Evolutionary conservation across 2,797 vertebrate species (phyloP), one percentile per base, ranked within the genome.

Genomic region (Rhadinocentrus ornatus): DNA sequence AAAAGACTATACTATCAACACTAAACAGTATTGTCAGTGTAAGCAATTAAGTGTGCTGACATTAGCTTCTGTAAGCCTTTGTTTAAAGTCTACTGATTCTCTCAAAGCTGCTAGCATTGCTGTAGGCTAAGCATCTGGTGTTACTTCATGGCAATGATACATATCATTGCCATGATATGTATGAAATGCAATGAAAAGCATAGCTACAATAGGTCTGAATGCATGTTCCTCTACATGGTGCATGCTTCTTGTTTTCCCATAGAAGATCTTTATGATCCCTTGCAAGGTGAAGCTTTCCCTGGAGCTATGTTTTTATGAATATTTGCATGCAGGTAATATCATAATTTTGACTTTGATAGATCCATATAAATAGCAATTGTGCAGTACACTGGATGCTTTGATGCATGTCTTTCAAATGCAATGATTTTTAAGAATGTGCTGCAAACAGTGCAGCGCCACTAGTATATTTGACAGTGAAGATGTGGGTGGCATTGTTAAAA

Each of bases 401-500:
- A 32, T 24, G 11, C 50, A 53, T 69, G 13, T 53, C 66, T 57
- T 71, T 77, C 44, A 59, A 50, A 70, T 62, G 34, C 52, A 69
- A 66, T 37, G 63, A 53, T 15, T 50, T 50, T 16, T 61, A 85
- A 73, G 61, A 24, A 71, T 62, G 75, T 85, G 70, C 60, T 61
- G 64, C 61, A 50, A 79, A 79, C 67, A 29, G 60, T 52, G 71
- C 73, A 53, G 60, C 52, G 67, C 75, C 52, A 74, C 73, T 71
- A 68, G 70, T 63, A 57, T 57, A 29, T 61, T 71, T 71, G 65
- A 79, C 73, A 69, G 78, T 50, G 3, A n/a, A 39, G 39, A 69
- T 70, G 78, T 87, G 83, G 86, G 88, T 81, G 86, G 81, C 60
- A 70, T 80, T 84, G 79, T 72, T 78, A 64, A 84, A 66, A 77